Base-by-base conservation (phyloP, 2,113 vertebrate species). In the Phalacrocorax aristotelis region DNA sequence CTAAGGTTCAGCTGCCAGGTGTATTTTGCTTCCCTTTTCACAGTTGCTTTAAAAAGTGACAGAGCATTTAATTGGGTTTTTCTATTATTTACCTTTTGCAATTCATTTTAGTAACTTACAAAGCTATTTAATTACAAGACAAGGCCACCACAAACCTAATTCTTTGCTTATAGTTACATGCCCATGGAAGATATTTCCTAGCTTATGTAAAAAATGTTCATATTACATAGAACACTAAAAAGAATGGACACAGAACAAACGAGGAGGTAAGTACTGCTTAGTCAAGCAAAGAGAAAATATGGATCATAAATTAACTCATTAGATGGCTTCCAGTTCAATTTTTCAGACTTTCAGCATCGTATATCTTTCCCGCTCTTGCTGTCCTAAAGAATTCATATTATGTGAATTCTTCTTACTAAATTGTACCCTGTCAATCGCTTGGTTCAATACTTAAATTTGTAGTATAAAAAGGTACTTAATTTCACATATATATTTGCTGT, bases 31-130 rank as follows among this genome's bases (percentile, higher is more conserved):
- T 92, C 61, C 51, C 38, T 91, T 89, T 92, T 86, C 65, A 69
- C 38, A 87, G 69, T 16, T 87, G 38, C 52, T 96, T 96, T 94
- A 83, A 90, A 78, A 88, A 89, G 40, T 57, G 60, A 94, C 66
- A 83, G 48, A 83, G 3, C 32, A 93, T 54, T 91, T 87, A 52
- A 87, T 2, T 46, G 5, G 27, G 18, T 71, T 84, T 40, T 38
- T 69, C 52, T 71, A 51, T 78, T 77, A 85, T 85, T 90, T 92
- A 80, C 12, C 38, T 79, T 79, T 32, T 65, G 21, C 83, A 57
- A 78, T 70, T 72, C 15, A 82, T 66, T 79, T 85, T 44, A 94
- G 21, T 51, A 74, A 12, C 15, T 5, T 46, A 85, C 21, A 71
- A 88, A 90, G 25, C 38, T 77, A 49, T 81, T 90, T 84, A 72